Base-by-base conservation (phyloP, 1,140 invertebrate species). In the Zaprionus nigranus region DNA sequence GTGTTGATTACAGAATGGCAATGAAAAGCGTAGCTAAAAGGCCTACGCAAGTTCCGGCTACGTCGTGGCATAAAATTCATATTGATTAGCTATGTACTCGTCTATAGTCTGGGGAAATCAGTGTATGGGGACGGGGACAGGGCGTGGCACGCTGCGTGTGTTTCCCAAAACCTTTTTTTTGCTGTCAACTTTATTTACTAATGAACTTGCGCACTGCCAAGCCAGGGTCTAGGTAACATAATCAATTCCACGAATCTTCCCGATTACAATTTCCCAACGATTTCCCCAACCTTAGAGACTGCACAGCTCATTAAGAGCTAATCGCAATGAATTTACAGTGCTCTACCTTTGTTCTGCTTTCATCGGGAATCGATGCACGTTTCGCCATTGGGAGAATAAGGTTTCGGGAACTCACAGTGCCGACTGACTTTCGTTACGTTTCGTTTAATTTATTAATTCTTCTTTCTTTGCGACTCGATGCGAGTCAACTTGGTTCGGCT, bases 131-230 rank as follows among this genome's bases (percentile, higher is more conserved):
- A 28, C 38, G 17, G 56, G 49, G 24, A 3, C 26, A 53, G 74
- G 74, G 74, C 57, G 68, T 69, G 79, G 78, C 30, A 30, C n/a
- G 26, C 24, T 65, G 22, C 62, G 43, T 36, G 51, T 73, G 36
- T 34, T 30, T 43, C 13, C 22, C 66, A 30, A 61, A 83, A 72
- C 73, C 81, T 80, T 80, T 73, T 73, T 43, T 80, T 77, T 43
- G 68, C 75, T 90, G 84, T 90, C 84, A 90, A 84, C 84, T 84
- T 88, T 88, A 80, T 88, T 88, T 81, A 82, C 85, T 88, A 88
- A 88, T 88, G 85, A 88, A 90, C 84, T 83, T 79, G 75, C 68
- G 74, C 74, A 71, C 26, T 30, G 26, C 13, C 40, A 68, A 61
- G 64, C 43, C 67, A 34, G 49, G 63, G 57, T 46, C 53, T 53